These are phyloP conservation scores for Drosophila gunungcola DNA, from an alignment of 1,140 invertebrate species.

Conservation along the genomic window DNA sequence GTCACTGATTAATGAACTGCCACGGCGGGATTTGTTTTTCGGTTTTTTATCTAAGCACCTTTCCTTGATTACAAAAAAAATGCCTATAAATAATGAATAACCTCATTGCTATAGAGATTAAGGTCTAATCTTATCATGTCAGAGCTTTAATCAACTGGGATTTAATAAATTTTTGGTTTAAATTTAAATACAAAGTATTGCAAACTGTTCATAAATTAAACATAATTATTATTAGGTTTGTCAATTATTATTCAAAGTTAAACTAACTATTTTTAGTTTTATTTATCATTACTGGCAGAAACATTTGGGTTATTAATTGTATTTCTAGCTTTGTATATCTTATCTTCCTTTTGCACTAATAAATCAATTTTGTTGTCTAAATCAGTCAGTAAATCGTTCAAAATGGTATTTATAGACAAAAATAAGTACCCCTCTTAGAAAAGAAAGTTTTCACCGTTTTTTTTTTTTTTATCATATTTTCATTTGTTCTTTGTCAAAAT, in stretches of 20 bases:
- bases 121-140: slow-evolving; percentile 6
- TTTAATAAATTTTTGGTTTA: too few relatives aligned
- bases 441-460: background rate
- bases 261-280: too few relatives aligned
- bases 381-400: too few relatives aligned
- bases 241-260: too few relatives aligned
- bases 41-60: slow-evolving; percentile 15
- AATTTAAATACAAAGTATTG: background rate
- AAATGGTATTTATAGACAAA: too few relatives aligned
- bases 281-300: too few relatives aligned
- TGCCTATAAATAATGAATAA: slow-evolving; percentile 68
- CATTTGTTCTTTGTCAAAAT: background rate
- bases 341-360: too few relatives aligned
- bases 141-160: background rate
- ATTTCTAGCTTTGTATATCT: too few relatives aligned
- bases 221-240: too few relatives aligned
- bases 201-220: background rate
- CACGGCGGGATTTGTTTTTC: slow-evolving; percentile 31
- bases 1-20: slow-evolving; percentile 69
- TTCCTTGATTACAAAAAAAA: slow-evolving; percentile 58
- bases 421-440: too few relatives aligned
- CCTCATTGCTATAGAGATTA: slow-evolving; percentile 5
- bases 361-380: too few relatives aligned
- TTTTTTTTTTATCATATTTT: background rate
- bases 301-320: too few relatives aligned